These are phyloP conservation scores for Aphaenogaster ashmeadi DNA, from an alignment of 1,140 invertebrate species.

Conservation along the genomic window DNA sequence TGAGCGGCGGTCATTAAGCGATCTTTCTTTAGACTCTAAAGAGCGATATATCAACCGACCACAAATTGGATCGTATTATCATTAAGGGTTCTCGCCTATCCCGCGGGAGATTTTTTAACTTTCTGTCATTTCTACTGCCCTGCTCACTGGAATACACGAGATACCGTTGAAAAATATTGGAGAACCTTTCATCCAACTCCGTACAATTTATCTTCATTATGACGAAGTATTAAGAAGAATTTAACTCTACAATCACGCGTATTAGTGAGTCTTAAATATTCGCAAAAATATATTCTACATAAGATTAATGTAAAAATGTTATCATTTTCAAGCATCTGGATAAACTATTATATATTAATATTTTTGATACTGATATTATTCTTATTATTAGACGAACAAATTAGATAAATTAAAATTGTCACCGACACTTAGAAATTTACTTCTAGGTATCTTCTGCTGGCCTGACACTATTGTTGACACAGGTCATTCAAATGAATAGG, in stretches of 20 bases:
- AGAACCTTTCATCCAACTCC: slow-evolving; percentile 4
- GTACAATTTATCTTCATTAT: neutral
- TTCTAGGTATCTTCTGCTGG: neutral
- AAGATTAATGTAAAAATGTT: neutral
- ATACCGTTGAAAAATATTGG: slow-evolving; percentile 76
- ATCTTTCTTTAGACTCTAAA: neutral
- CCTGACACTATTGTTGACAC: neutral
- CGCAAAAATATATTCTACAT: neutral
- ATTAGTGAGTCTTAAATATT: too few relatives aligned
- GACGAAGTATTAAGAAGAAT: neutral
- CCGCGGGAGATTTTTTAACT: slow-evolving; percentile 14
- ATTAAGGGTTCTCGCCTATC: neutral
- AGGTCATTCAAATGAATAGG: neutral
- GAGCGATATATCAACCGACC: neutral
- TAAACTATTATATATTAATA: neutral
- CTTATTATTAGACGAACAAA: neutral
- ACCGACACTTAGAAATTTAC: neutral
- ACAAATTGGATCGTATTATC: neutral
- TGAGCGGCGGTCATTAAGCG: slow-evolving; percentile 48
- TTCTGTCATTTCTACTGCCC: slow-evolving; percentile 68
- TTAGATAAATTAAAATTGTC: neutral
- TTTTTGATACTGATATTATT: slow-evolving; percentile 1
- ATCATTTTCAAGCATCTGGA: neutral
- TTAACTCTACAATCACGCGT: neutral
- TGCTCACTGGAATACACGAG: slow-evolving; percentile 67